Evolutionary conservation across 1,140 invertebrate genomes (phyloP), one percentile per base, ranked within the genome.

Genomic region (Hetaerina americana): DNA sequence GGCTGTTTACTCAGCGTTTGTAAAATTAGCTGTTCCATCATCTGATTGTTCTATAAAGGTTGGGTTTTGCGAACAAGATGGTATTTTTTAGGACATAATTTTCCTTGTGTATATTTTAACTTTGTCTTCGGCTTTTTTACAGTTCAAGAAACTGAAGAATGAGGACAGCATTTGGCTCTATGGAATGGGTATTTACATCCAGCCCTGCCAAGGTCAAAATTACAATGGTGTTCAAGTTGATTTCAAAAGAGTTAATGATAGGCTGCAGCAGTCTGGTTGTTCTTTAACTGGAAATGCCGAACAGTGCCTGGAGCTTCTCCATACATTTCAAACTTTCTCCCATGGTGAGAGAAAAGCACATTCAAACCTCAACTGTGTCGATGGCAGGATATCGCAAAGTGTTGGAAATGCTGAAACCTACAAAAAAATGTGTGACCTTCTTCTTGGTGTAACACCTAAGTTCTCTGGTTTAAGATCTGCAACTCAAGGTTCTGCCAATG

Each of bases 11-110:
- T 76, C 81, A 67, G 78, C 78, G 6, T 77, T 80, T 73, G 68
- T 77, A 18, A 71, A 12, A 27, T 78, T 83, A 27, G 27, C 78
- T 31, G 76, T 75, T 69, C 78, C 81, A 72, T 77, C 77, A n/a
- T 73, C 77, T 8, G 80, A 84, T 79, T 78, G 77, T 71, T 78
- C 77, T 66, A 78, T 84, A 71, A 82, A 81, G 78, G 82, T 82
- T n/a, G n/a, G n/a, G n/a, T n/a, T n/a, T n/a, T n/a, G n/a, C n/a
- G n/a, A n/a, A n/a, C n/a, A 78, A 70, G 40, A 18, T 26, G 3
- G 75, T 69, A 72, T 70, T 15, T 57, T 18, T 72, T 6, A 27
- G 5, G 29, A 6, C 67, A 71, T 68, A 15, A 49, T 69, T 24
- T 27, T 28, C 26, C 57, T 69, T 66, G 6, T 49, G 15, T n/a